phyloP scores from a whole-genome alignment of 2,888 invertebrate species.

The Megalurothrips usitatus region DNA sequence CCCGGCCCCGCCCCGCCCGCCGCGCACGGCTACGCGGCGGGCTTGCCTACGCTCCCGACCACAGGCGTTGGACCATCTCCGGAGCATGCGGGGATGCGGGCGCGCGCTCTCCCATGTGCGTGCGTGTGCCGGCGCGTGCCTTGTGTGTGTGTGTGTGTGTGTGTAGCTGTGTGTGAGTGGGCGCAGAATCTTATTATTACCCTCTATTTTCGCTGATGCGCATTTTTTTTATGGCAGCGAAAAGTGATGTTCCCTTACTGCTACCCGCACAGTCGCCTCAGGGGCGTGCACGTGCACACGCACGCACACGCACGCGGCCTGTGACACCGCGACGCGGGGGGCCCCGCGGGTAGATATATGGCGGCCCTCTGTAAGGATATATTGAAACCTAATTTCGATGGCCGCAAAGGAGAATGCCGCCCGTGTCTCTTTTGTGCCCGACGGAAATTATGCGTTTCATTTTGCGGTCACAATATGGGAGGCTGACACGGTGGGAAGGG shows the following conservation, averaged over 20 bases:
- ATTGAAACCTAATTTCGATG: conserved; percentile 26
- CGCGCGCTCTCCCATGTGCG: too few relatives aligned
- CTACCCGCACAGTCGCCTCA: background rate
- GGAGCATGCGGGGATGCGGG: too few relatives aligned
- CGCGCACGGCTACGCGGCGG: too few relatives aligned
- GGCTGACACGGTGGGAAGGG: background rate
- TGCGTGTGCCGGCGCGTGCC: too few relatives aligned
- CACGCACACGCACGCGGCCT: background rate
- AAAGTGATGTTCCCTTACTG: background rate
- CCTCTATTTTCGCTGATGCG: too few relatives aligned
- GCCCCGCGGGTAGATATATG: background rate
- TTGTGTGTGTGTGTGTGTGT: background rate
- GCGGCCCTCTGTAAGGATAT: background rate
- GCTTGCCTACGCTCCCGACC: too few relatives aligned
- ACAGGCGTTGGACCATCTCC: too few relatives aligned
- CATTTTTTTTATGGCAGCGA: too few relatives aligned
- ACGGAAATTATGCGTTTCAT: conserved; percentile 2
- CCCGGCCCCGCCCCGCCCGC: too few relatives aligned
- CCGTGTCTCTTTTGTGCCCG: background rate
- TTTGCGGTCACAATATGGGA: background rate
- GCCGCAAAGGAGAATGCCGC: background rate
- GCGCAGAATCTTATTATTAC: background rate
- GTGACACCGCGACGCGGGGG: background rate
- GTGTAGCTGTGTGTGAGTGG: background rate
- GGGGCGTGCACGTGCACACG: background rate